phyloP scores from a whole-genome alignment of 1,140 invertebrate species.

The Drosophila littoralis region DNA sequence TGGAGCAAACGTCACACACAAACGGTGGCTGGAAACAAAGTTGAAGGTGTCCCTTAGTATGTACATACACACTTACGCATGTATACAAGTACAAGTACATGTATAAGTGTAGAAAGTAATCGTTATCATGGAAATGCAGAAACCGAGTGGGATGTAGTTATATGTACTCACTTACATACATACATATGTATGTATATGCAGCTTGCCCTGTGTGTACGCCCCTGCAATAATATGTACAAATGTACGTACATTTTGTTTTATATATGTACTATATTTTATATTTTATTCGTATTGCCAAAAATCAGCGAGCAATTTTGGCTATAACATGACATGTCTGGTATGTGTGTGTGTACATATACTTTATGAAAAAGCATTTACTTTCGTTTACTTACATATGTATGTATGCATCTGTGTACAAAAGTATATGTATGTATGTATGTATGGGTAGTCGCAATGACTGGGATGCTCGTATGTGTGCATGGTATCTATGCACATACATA shows the following conservation, averaged over 20 bases:
- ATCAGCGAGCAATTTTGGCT: too few relatives aligned
- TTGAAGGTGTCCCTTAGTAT: conserved; percentile 4
- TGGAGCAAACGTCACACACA: not conserved
- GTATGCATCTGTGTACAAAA: conserved; percentile 4
- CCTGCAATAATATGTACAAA: not conserved
- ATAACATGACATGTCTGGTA: too few relatives aligned
- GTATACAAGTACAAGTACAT: not conserved
- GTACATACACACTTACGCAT: not conserved
- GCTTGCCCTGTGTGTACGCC: too few relatives aligned
- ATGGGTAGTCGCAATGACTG: not conserved
- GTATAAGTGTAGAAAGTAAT: not conserved
- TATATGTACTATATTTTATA: too few relatives aligned
- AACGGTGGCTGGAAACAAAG: not conserved
- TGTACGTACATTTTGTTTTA: too few relatives aligned
- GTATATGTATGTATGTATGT: not conserved
- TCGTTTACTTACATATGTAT: conserved; percentile 17
- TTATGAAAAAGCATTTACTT: too few relatives aligned
- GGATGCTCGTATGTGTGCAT: too few relatives aligned
- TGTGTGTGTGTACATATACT: conserved; percentile 4
- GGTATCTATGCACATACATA: not conserved
- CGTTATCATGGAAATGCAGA: conserved; percentile 2
- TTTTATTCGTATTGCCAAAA: too few relatives aligned
- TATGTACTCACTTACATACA: not conserved
- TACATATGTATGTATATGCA: conserved; percentile 17
- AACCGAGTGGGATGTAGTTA: not conserved